Base-by-base conservation (phyloP, 2,113 vertebrate genomes). In the Eudyptes chrysolophus region DNA sequence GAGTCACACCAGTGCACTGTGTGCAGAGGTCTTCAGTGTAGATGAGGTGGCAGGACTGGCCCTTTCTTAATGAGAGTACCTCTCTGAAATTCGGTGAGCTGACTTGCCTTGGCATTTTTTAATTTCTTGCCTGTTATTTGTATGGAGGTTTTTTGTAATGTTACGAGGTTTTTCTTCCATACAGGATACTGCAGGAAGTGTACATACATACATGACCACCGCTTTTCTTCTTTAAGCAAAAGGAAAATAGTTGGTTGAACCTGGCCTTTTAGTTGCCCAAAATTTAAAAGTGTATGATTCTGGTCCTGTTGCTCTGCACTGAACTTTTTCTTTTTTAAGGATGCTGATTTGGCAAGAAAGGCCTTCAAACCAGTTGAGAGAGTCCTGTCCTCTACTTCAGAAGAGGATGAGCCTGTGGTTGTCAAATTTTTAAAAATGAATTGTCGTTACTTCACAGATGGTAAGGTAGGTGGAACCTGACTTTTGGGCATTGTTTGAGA, bases 351-450 rank as follows among this genome's bases (percentile, higher is more conserved):
- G 95, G 98, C 98, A 96, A 98, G 98, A 97, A 98, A 96, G 92
- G 98, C 98, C 69, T 98, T 98, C 54, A 99, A 97, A 76, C 98
- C 98, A 16, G 97, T 99, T 44, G 98, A 98, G 21, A 98, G 99
- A 64, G 98, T 99, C 61, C 97, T 99, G n/a, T 99, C 99, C 10
- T 99, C 99, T 10, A 98, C 98, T 66, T 99, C 99, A 5, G 99
- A 99, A 96, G 98, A 99, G 65, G 98, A 99, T 60, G 99, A 99
- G 87, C 99, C 99, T 2, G 97, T 98, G 13, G 98, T 99, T 5
- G 99, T 99, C 61, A 99, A 99, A 96, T 99, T 99, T 97, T 98
- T 99, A 93, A 99, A 99, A 98, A 99, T 99, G 99, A 99, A 99
- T 97, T 99, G 99, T 97, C 99, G 99, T 55, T 99, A 99, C 92